Percentiles rank a stretch among this genome's conserved stretches.
Evolutionary conservation across 1,140 invertebrate species (phyloP).

Genomic region (Cardiocondyla obscurior): DNA sequence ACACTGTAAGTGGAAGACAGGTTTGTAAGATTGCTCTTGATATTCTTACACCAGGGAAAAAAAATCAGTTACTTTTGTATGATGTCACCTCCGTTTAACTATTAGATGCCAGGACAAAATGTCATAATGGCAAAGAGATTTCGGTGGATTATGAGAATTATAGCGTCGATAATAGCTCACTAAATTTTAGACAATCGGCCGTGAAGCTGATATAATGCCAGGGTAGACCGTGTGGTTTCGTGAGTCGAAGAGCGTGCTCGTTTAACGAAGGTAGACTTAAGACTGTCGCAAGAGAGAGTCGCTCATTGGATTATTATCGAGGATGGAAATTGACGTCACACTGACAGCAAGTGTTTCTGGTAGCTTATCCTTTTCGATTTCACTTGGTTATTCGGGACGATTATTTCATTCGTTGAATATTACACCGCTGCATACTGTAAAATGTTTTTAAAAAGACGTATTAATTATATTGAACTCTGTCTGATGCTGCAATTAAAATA

Average conservation of each 20-base stretch:
- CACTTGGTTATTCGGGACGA: neutral
- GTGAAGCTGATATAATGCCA: neutral
- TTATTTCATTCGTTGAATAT: neutral
- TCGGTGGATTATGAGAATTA: slow-evolving; percentile 9
- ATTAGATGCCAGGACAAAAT: neutral
- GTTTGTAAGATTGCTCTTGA: neutral
- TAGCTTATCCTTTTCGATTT: neutral
- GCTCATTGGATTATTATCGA: slow-evolving; percentile 16
- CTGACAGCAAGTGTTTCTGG: neutral
- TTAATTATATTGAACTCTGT: neutral
- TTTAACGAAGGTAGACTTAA: slow-evolving; percentile 24
- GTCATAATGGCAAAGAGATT: neutral
- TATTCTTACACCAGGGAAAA: neutral
- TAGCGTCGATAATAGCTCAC: neutral
- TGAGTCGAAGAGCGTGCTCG: slow-evolving; percentile 25
- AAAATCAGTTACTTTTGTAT: neutral
- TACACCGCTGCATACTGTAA: neutral
- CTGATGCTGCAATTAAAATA: neutral
- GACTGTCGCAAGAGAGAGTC: slow-evolving; percentile 61
- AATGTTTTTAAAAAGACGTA: neutral
- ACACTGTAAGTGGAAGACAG: neutral
- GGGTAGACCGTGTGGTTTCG: neutral
- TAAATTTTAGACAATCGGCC: neutral
- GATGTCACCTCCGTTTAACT: neutral
- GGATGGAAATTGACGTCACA: slow-evolving; percentile 22